Evolutionary conservation across 2,797 vertebrate genomes (phyloP).

Genomic region (Manis crassicaudata): DNA sequence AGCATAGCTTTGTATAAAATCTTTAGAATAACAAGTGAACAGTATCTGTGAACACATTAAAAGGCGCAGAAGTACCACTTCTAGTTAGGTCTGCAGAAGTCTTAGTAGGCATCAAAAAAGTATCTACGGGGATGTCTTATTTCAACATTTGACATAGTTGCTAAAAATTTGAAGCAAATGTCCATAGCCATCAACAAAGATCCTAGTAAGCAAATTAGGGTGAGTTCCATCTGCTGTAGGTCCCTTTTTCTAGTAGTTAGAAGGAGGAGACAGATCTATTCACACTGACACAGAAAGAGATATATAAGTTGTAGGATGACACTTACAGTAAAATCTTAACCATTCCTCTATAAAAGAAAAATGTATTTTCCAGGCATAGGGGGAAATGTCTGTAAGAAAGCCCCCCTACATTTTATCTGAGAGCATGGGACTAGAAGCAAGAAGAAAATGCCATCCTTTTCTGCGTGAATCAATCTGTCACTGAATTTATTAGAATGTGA

Average conservation of each 20-base stretch:
- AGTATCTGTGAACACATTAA: neutral
- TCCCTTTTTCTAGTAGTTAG: neutral
- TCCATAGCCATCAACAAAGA: neutral
- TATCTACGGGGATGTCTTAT: neutral
- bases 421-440: neutral
- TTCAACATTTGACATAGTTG: neutral
- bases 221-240: neutral
- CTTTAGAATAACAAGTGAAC: neutral
- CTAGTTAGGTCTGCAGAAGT: neutral
- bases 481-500: neutral
- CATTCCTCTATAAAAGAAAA: neutral
- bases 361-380: neutral
- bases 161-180: constrained; percentile 12
- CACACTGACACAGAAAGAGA: neutral
- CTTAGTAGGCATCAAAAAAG: neutral
- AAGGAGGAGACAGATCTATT: neutral
- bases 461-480: neutral
- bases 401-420: neutral
- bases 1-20: neutral
- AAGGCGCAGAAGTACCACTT: neutral
- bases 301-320: neutral
- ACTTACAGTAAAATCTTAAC: neutral
- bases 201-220: neutral
- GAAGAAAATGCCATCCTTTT: neutral
- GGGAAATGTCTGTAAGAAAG: neutral